Base-by-base conservation (phyloP, 2,888 invertebrate genomes). In the Holacanthella duospinosa region DNA sequence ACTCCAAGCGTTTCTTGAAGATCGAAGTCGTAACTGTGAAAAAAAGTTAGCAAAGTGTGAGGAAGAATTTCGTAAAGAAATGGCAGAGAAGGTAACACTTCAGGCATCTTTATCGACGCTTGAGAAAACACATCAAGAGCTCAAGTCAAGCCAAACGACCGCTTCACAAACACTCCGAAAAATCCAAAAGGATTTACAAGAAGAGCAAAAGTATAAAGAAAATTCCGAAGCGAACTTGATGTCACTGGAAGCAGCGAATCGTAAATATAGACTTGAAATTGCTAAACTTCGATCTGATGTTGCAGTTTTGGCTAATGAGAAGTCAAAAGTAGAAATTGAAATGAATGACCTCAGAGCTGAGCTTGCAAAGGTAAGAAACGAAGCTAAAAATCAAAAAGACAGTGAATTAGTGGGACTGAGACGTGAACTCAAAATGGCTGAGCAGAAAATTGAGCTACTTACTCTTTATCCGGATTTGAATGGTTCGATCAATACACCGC, bases 401-500 rank as follows among this genome's bases (percentile, higher is more conserved):
- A 16, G 16, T 9, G 55, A 60, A 53, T 43, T 65, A 29, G 24
- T 19, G 16, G 3, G 19, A 16, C 26, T 64, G 16, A 48, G 54
- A 3, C 61, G 53, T 29, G 63, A 63, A 19, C 36, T 65, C 12
- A 60, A 55, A 21, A 60, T 44, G 44, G 55, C 55, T 1, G 29
- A 64, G 2, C 55, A 58, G 0, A 58, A 65, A 57, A 62, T 67
- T 55, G 67, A 67, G 56, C 26, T 67, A 36, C 36, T 67, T 1
- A 67, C 65, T 9, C 55, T 67, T 12, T 67, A 65, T 55, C 67
- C 67, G 3, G 67, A 67, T 29, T 44, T 67, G 24, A 67, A 67
- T 62, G 67, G 67, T 1, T 65, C 67, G 1, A 57, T 67, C 12
- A 67, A 65, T 29, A 59, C 67, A 3, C 67, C 65, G 4, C 16